Evolutionary conservation across 2,797 vertebrate species (phyloP).

Genomic region (Clarias laeviceps): DNA sequence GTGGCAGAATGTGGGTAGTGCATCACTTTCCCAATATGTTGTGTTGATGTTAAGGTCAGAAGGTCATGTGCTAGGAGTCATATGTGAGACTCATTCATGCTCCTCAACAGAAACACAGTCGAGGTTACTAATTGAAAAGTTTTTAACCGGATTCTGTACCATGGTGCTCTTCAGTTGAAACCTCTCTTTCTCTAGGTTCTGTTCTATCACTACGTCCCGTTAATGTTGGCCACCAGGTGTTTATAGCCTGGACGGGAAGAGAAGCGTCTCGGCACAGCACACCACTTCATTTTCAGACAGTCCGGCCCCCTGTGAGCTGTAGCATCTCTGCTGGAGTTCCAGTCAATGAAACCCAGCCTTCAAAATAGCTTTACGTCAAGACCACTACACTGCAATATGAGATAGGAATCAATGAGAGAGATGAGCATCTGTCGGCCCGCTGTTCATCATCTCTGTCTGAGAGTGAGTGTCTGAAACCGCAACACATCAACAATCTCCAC

Average conservation of each 20-base stretch:
- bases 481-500: conserved; percentile 33
- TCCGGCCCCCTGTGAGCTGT: conserved; percentile 9
- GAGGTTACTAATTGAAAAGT: too few relatives aligned
- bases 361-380: conserved; percentile 38
- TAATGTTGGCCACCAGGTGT: conserved; percentile 53
- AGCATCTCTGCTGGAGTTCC: conserved; percentile 11
- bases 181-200: conserved; percentile 32
- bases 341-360: conserved; percentile 33
- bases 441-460: conserved; percentile 42
- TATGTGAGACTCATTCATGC: background rate
- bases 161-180: background rate
- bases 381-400: conserved; percentile 52
- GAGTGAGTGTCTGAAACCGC: conserved; percentile 4
- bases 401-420: conserved; percentile 53
- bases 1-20: background rate
- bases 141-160: background rate
- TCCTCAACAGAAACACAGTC: background rate
- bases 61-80: background rate
- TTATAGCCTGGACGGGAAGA: conserved; percentile 48
- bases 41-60: background rate
- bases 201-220: conserved; percentile 43
- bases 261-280: conserved; percentile 16
- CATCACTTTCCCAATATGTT: background rate
- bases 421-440: conserved; percentile 47
- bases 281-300: background rate